Percentiles rank a stretch among this genome's conserved stretches.
phyloP scores from a whole-genome alignment of 2,113 vertebrate species.

The Hymenochirus boettgeri region DNA sequence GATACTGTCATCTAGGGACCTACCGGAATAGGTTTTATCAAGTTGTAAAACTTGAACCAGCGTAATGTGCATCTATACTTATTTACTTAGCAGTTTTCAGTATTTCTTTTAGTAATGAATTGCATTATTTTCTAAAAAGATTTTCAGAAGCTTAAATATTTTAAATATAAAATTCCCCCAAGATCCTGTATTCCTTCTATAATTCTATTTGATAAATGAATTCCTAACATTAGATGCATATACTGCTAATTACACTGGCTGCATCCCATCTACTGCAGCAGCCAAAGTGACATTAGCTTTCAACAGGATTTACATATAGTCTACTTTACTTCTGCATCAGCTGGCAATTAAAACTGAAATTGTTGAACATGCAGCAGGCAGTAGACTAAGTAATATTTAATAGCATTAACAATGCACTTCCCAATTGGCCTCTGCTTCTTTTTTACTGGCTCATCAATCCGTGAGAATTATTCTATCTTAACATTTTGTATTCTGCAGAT shows the following conservation, averaged over 20 bases:
- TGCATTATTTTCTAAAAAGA: too few relatives aligned
- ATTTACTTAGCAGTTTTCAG: too few relatives aligned
- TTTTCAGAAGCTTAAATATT: too few relatives aligned
- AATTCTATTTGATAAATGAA: too few relatives aligned
- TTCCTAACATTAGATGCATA: slow-evolving; percentile 67
- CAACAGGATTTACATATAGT: slow-evolving; percentile 80
- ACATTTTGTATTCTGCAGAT: slow-evolving; percentile 37
- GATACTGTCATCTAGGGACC: too few relatives aligned
- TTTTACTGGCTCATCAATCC: slow-evolving; percentile 52
- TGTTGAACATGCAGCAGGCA: slow-evolving; percentile 62
- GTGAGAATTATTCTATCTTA: slow-evolving; percentile 27
- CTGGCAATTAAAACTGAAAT: slow-evolving; percentile 73
- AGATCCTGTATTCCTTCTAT: too few relatives aligned
- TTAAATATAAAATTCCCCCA: too few relatives aligned
- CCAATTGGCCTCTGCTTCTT: slow-evolving; percentile 49
- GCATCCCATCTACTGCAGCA: slow-evolving; percentile 64
- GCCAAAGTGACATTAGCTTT: slow-evolving; percentile 76
- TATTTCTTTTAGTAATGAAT: too few relatives aligned
- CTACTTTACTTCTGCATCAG: slow-evolving; percentile 58
- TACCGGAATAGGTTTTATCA: too few relatives aligned
- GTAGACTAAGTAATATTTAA: slow-evolving; percentile 67
- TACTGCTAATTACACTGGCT: slow-evolving; percentile 70
- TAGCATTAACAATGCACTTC: slow-evolving; percentile 62
- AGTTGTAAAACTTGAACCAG: too few relatives aligned
- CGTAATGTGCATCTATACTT: too few relatives aligned